A percentile compares a stretch with the other conserved stretches of the same genome.
These are phyloP conservation scores for Drosophila flavopinicola DNA, from an alignment of 2,888 invertebrate genomes.

Conservation along the genomic window DNA sequence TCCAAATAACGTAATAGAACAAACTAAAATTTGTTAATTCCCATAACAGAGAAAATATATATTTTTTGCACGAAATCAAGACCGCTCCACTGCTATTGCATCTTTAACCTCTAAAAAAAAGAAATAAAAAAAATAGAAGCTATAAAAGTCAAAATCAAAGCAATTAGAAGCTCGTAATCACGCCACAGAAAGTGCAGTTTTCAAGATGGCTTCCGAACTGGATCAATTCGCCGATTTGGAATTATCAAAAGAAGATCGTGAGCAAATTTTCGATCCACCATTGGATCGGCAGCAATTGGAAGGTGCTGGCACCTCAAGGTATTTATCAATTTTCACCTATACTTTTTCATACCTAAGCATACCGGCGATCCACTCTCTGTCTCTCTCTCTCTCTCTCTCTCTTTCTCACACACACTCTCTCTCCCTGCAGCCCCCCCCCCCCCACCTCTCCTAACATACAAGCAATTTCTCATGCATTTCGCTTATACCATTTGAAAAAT, in stretches of 20 bases:
- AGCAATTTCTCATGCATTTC: slow-evolving; percentile 13
- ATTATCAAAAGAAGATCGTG: slow-evolving; percentile 89
- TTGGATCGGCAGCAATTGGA: slow-evolving; percentile 84
- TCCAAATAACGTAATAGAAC: slow-evolving; percentile 29
- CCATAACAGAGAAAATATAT: slow-evolving; percentile 14
- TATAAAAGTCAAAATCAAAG: neutral
- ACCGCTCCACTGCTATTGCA: slow-evolving; percentile 3
- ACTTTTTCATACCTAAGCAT: too few relatives aligned
- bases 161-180: slow-evolving; percentile 6
- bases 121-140: slow-evolving; percentile 9
- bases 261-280: slow-evolving; percentile 89
- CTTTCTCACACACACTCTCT: too few relatives aligned
- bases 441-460: neutral
- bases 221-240: slow-evolving; percentile 89
- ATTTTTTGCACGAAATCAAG: slow-evolving; percentile 35
- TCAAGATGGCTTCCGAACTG: slow-evolving; percentile 84
- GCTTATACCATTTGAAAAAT: too few relatives aligned
- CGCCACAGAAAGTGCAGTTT: slow-evolving; percentile 27
- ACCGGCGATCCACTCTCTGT: too few relatives aligned
- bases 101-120: slow-evolving; percentile 1
- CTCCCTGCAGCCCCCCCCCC: neutral
- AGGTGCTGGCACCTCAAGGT: slow-evolving; percentile 85
- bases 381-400: too few relatives aligned
- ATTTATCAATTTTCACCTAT: slow-evolving; percentile 51
- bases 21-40: slow-evolving; percentile 14